Conservation (phyloP, 2,888 invertebrate genomes). For the Heliconius aoede region DNA sequence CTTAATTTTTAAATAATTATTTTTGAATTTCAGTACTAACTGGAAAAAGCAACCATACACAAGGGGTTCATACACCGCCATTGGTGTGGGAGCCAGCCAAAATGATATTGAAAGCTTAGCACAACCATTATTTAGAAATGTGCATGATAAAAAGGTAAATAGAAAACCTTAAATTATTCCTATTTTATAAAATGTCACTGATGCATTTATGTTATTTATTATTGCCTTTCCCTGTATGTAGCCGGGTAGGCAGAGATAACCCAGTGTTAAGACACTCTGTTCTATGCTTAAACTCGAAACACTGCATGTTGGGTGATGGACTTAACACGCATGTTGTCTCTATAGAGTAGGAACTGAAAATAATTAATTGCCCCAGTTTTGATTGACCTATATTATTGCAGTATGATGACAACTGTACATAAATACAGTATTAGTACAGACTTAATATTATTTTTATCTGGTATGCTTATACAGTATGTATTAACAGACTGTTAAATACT, state of each 20-base stretch:
- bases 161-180: background rate
- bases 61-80: conserved; percentile 94
- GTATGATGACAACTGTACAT: background rate
- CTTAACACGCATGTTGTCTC: background rate
- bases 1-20: background rate
- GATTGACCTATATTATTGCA: background rate
- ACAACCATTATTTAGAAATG: conserved; percentile 90
- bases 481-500: too few species aligned
- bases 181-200: too few species aligned
- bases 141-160: conserved; percentile 87
- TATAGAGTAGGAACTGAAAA: background rate
- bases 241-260: background rate
- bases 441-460: too few species aligned
- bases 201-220: too few species aligned
- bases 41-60: conserved; percentile 94
- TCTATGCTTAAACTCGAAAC: background rate
- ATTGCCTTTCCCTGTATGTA: background rate
- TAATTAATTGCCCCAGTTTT: background rate
- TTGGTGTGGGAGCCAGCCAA: conserved; percentile 94
- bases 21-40: conserved; percentile 86
- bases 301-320: background rate
- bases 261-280: background rate
- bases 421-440: too few species aligned
- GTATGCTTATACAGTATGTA: too few species aligned
- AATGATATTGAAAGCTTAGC: conserved; percentile 94